A percentile compares a stretch with the other conserved stretches of the same genome.
phyloP scores from a whole-genome alignment of 2,888 invertebrate species.

The Villa cingulata region DNA sequence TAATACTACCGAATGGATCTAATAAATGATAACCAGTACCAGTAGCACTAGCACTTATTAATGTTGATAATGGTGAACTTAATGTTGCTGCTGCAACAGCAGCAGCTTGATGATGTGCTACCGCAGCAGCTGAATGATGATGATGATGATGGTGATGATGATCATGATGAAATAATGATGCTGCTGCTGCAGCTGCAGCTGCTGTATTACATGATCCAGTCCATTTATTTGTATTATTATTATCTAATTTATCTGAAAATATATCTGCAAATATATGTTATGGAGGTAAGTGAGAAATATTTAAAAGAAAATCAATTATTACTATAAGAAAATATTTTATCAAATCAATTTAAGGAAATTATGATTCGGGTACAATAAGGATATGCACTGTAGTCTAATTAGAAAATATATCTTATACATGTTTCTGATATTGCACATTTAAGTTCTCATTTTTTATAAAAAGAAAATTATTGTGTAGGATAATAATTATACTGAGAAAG shows the following conservation, averaged over 20 bases:
- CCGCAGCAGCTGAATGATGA: conserved; percentile 11
- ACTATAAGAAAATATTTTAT: no score
- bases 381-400: no score
- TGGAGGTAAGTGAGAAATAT: no score
- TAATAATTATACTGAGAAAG: no score
- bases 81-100: conserved; percentile 16
- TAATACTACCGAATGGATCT: conserved; percentile 16
- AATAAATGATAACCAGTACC: conserved; percentile 16
- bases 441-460: no score
- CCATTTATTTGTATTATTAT: conserved; percentile 17
- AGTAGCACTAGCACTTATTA: conserved; percentile 14
- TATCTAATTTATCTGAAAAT: conserved; percentile 15
- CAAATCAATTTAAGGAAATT: no score
- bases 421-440: no score
- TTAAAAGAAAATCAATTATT: no score
- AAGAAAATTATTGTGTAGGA: no score
- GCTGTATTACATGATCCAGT: conserved; percentile 14
- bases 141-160: conserved; percentile 11
- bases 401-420: no score
- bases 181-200: background rate
- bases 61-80: conserved; percentile 17
- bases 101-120: conserved; percentile 9
- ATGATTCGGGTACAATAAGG: no score
- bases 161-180: background rate
- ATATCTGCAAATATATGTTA: no score